A percentile compares a stretch with the other conserved stretches of the same genome.
Evolutionary conservation across 2,113 vertebrate species (phyloP).

Genomic region (Labrus mixtus): DNA sequence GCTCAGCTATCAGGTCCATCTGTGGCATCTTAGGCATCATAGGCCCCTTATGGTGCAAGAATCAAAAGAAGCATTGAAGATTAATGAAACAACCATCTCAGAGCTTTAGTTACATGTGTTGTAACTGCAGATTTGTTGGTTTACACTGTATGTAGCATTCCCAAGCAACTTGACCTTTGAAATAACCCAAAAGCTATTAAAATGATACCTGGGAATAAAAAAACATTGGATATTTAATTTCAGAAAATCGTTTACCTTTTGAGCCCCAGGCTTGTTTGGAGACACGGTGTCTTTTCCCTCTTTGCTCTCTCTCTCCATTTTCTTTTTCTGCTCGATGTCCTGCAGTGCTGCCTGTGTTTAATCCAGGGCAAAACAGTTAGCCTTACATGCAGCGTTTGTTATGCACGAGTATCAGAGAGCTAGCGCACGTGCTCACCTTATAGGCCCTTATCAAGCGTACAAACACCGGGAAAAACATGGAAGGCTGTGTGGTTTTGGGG

Average conservation of each 20-base stretch:
- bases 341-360: slow-evolving; percentile 88
- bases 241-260: slow-evolving; percentile 72
- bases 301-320: slow-evolving; percentile 81
- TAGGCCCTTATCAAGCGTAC: slow-evolving; percentile 92
- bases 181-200: no score
- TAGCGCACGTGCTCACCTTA: slow-evolving; percentile 84
- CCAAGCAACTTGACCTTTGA: neutral
- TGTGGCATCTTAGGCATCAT: slow-evolving; percentile 88
- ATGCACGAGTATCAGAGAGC: neutral
- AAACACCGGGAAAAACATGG: slow-evolving; percentile 93
- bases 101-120: no score
- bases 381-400: neutral
- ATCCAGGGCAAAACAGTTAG: neutral
- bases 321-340: slow-evolving; percentile 90
- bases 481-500: slow-evolving; percentile 92
- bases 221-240: neutral
- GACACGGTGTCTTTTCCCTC: slow-evolving; percentile 67
- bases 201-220: neutral
- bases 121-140: no score
- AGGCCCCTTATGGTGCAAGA: slow-evolving; percentile 69
- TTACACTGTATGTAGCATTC: no score
- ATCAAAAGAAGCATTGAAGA: neutral
- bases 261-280: slow-evolving; percentile 51
- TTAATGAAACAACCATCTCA: no score
- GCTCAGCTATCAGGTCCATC: slow-evolving; percentile 96